These are phyloP conservation scores for Corella eumyota DNA, from an alignment of 23 tunicate genomes.

Conservation along the genomic window DNA sequence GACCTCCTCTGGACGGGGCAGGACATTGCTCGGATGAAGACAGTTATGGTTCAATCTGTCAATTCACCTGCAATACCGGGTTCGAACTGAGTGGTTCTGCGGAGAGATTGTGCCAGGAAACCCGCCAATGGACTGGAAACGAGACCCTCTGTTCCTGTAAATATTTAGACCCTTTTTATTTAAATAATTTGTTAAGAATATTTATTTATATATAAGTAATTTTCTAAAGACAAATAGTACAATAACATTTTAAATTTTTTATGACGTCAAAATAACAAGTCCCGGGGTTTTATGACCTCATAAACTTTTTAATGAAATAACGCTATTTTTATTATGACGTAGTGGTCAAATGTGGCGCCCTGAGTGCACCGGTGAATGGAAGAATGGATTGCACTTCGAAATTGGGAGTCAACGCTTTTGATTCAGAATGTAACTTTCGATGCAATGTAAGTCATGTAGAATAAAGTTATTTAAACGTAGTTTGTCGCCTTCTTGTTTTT, in stretches of 20 bases:
- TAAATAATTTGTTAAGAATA: too few species aligned
- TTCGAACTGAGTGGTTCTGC: constrained; percentile 41
- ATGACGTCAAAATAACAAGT: too few species aligned
- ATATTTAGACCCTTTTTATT: too few species aligned
- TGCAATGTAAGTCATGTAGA: constrained; percentile 55
- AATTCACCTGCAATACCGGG: constrained; percentile 54
- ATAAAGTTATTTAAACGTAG: too few species aligned
- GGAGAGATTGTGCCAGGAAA: constrained; percentile 50
- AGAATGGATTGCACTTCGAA: constrained; percentile 8
- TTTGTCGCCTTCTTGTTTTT: too few species aligned
- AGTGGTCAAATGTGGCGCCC: constrained; percentile 25
- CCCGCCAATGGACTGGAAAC: constrained; percentile 62
- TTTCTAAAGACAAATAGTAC: too few species aligned
- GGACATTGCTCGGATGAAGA: constrained; percentile 44
- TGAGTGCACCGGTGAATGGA: constrained; percentile 25
- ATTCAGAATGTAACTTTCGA: constrained; percentile 12
- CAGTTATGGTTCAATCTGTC: constrained; percentile 67
- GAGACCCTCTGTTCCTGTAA: constrained; percentile 50
- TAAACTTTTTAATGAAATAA: too few species aligned
- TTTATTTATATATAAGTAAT: too few species aligned
- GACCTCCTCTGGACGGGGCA: constrained; percentile 36
- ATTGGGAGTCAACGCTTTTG: constrained; percentile 7
- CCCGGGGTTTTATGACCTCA: too few species aligned
- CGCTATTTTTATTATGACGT: too few species aligned
- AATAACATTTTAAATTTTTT: too few species aligned